Conservation (phyloP, 2,888 invertebrate genomes). For the Nephrotoma flavescens region DNA sequence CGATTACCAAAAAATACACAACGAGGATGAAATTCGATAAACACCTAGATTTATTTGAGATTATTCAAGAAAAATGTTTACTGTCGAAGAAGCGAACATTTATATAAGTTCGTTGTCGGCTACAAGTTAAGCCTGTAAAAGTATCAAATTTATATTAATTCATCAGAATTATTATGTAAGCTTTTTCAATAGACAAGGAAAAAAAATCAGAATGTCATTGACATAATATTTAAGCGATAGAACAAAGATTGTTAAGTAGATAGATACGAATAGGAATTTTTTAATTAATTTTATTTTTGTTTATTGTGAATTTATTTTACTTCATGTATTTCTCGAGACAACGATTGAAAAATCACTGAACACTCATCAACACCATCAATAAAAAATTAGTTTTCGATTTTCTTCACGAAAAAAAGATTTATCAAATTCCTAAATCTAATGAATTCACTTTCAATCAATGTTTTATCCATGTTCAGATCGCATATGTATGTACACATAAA, state of each 20-base stretch:
- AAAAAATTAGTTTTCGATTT: not conserved
- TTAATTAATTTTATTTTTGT: not conserved
- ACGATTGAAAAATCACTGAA: not conserved
- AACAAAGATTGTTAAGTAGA: not conserved
- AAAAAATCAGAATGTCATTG: not conserved
- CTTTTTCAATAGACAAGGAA: not conserved
- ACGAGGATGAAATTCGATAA: not conserved
- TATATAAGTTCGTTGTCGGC: not conserved
- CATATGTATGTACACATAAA: not conserved
- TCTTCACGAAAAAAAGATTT: not conserved
- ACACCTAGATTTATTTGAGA: not conserved
- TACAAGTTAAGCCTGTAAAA: not conserved
- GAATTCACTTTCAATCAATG: not conserved
- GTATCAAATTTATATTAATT: not conserved
- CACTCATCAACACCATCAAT: not conserved
- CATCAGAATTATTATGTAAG: not conserved
- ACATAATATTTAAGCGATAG: not conserved
- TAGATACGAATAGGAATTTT: not conserved
- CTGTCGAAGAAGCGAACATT: not conserved
- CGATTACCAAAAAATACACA: not conserved
- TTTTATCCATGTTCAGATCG: not conserved
- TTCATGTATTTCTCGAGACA: not conserved
- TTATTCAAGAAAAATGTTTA: not conserved
- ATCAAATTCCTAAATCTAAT: not conserved
- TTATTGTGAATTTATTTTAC: not conserved